phyloP scores from a whole-genome alignment of 2,888 invertebrate genomes.

The Microdon myrmicae region DNA sequence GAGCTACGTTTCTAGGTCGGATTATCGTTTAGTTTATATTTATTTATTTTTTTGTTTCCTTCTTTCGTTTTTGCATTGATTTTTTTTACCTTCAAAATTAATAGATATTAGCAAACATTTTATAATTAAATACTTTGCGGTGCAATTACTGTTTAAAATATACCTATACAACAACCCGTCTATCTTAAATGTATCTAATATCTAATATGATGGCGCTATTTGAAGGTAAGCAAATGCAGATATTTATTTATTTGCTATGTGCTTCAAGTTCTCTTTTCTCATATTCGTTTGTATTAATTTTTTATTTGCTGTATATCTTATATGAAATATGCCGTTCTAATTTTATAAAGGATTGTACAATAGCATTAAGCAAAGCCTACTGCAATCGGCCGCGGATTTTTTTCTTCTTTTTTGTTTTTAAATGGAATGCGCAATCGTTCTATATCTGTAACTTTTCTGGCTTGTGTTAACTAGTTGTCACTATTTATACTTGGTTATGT shows the following conservation, averaged over 20 bases:
- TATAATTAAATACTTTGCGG: conserved; percentile 7
- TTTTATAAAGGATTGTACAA: conserved; percentile 47
- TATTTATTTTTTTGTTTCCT: conserved; percentile 8
- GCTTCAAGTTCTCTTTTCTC: conserved; percentile 2
- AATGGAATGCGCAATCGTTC: no score
- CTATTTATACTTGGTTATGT: no score
- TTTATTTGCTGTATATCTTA: conserved; percentile 15
- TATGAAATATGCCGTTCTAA: conserved; percentile 41
- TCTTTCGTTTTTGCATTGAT: conserved; percentile 2
- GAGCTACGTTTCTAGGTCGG: conserved; percentile 47
- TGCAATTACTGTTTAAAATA: conserved; percentile 34
- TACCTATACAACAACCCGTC: conserved; percentile 39
- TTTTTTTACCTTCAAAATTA: conserved; percentile 14
- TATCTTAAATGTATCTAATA: conserved; percentile 17
- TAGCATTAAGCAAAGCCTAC: conserved; percentile 47
- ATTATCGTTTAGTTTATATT: conserved; percentile 28
- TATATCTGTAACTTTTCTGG: no score
- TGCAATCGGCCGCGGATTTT: conserved; percentile 26
- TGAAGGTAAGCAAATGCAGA: conserved; percentile 20
- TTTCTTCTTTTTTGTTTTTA: conserved; percentile 14
- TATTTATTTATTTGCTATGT: conserved; percentile 4
- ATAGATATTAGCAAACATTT: conserved; percentile 19
- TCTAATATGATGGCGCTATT: conserved; percentile 35
- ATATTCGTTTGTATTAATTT: conserved; percentile 11
- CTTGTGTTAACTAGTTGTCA: no score